Evolutionary conservation across 2,797 vertebrate species (phyloP).

Genomic region (Chrysocyon brachyurus): DNA sequence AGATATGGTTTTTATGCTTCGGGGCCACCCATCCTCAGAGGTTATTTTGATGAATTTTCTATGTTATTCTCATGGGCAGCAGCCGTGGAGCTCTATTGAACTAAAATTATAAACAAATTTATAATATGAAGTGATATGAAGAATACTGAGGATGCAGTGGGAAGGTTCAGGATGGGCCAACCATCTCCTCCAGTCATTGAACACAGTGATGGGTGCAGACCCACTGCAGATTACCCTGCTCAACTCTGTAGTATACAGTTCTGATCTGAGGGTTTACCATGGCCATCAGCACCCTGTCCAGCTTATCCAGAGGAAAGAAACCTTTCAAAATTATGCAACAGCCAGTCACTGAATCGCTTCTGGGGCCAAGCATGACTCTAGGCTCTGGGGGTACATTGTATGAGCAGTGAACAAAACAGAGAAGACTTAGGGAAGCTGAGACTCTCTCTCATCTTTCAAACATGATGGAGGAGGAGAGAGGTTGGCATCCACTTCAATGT

Average conservation of each 20-base stretch:
- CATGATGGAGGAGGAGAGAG: not conserved
- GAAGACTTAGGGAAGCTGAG: not conserved
- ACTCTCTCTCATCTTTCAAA: not conserved
- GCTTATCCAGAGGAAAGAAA: not conserved
- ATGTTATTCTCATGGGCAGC: not conserved
- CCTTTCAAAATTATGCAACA: not conserved
- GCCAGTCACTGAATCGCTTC: not conserved
- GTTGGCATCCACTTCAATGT: not conserved
- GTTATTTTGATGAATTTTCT: not conserved
- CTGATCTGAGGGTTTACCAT: not conserved
- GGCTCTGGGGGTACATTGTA: not conserved
- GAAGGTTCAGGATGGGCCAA: not conserved
- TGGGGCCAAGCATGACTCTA: not conserved
- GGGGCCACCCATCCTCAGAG: not conserved
- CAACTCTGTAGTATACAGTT: not conserved
- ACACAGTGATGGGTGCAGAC: no score
- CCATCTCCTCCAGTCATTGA: not conserved
- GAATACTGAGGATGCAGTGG: not conserved
- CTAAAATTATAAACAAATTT: not conserved
- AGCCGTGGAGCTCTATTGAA: not conserved
- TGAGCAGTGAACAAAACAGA: not conserved
- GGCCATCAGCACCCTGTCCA: not conserved
- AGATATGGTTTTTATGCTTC: not conserved
- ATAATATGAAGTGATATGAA: not conserved
- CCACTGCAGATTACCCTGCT: not conserved